phyloP scores from a whole-genome alignment of 2,888 invertebrate species.

The Eupithecia centaureata region DNA sequence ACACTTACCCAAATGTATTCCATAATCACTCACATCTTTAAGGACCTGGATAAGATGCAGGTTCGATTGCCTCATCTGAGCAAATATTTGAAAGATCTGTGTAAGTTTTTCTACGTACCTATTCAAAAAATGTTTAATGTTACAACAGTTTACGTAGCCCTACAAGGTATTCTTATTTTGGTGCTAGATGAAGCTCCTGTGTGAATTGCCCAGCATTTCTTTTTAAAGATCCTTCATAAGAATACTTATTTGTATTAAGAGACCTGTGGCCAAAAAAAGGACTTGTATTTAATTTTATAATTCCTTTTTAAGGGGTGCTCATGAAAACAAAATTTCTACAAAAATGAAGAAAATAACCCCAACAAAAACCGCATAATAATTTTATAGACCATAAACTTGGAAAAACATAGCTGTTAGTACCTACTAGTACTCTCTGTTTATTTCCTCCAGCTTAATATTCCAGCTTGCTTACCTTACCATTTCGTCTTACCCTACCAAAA shows the following conservation, averaged over 20 bases:
- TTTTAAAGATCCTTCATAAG: background rate
- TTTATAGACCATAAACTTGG: conserved; percentile 5
- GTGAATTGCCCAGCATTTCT: background rate
- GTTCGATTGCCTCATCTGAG: no score
- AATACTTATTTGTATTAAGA: background rate
- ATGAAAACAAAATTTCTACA: background rate
- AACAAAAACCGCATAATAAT: conserved; percentile 8
- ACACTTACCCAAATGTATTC: no score
- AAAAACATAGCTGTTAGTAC: conserved; percentile 7
- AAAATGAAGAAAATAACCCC: background rate
- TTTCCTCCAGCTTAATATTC: background rate
- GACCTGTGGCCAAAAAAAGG: background rate
- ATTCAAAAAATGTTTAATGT: no score
- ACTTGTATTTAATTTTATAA: background rate
- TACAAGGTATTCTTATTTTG: background rate
- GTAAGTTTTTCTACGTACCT: no score
- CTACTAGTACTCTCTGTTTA: background rate
- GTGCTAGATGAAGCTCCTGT: background rate
- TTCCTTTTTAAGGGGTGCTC: background rate
- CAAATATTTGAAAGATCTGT: no score
- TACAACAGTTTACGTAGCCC: no score
- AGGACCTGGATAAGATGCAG: no score
- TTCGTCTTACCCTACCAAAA: conserved; percentile 20
- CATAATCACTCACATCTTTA: no score
- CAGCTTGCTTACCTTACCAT: conserved; percentile 2